phyloP scores from a whole-genome alignment of 2,888 invertebrate genomes.

The Andrena minutula region DNA sequence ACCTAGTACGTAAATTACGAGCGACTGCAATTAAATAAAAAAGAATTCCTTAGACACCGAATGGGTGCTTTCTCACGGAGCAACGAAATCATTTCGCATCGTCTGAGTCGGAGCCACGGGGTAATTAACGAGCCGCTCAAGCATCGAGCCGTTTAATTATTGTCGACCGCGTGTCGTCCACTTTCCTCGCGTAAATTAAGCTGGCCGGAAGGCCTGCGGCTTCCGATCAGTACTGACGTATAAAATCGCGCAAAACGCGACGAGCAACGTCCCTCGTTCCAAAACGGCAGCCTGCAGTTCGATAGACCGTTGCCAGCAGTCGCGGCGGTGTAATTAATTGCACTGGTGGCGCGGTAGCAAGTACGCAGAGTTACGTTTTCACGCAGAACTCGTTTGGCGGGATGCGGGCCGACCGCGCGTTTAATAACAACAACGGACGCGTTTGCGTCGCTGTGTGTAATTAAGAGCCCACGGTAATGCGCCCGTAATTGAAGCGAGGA shows the following conservation, averaged over 20 bases:
- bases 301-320: slow-evolving; percentile 37
- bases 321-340: slow-evolving; percentile 60
- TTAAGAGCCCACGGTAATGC: slow-evolving; percentile 23
- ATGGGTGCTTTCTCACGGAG: slow-evolving; percentile 43
- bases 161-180: slow-evolving; percentile 21
- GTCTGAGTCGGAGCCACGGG: slow-evolving; percentile 9
- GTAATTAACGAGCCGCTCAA: slow-evolving; percentile 31
- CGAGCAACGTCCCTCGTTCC: slow-evolving; percentile 11
- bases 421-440: slow-evolving; percentile 29
- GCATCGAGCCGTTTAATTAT: slow-evolving; percentile 34
- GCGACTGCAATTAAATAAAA: too few species aligned
- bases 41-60: background rate
- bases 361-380: slow-evolving; percentile 50
- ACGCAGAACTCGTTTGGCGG: slow-evolving; percentile 55
- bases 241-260: background rate
- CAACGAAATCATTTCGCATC: slow-evolving; percentile 21
- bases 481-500: slow-evolving; percentile 22
- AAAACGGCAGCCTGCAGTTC: slow-evolving; percentile 21
- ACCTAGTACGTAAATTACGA: too few species aligned
- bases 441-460: slow-evolving; percentile 2
- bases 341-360: slow-evolving; percentile 42
- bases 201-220: background rate
- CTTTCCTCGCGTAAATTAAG: slow-evolving; percentile 52
- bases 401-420: slow-evolving; percentile 20
- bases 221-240: slow-evolving; percentile 22